These are phyloP conservation scores for Coracias cyanogaster DNA, from an alignment of 2,797 vertebrate species.

Conservation along the genomic window DNA sequence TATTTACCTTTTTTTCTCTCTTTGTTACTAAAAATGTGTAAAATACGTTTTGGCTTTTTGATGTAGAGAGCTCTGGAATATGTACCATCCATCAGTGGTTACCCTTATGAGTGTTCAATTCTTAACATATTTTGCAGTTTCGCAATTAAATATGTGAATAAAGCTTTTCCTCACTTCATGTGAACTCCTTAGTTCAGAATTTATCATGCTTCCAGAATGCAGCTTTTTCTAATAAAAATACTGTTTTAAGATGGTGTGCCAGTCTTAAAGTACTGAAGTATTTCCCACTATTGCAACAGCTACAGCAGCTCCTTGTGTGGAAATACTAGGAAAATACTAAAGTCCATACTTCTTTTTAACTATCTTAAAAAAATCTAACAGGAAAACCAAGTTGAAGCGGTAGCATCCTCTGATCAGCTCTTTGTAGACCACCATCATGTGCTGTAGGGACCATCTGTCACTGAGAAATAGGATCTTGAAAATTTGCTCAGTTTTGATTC, in stretches of 20 bases:
- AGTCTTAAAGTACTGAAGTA: conserved; percentile 3
- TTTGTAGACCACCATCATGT: conserved; percentile 17
- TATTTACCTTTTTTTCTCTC: neutral
- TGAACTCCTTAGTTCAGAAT: neutral
- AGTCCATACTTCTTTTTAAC: neutral
- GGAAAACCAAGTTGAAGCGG: neutral
- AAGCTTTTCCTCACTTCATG: neutral
- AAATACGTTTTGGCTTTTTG: neutral
- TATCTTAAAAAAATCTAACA: neutral
- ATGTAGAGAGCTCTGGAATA: neutral
- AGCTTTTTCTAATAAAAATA: neutral
- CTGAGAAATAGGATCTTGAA: neutral
- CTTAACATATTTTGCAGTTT: neutral
- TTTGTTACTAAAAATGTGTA: neutral
- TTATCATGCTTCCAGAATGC: neutral
- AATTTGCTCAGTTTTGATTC: neutral
- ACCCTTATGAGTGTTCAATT: neutral
- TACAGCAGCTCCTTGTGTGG: neutral
- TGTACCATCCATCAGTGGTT: neutral
- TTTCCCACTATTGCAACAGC: neutral
- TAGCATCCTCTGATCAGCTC: neutral
- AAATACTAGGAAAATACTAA: neutral
- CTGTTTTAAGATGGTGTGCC: neutral
- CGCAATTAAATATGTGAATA: neutral
- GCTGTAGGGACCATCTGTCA: conserved; percentile 12